Conservation (phyloP, 2,797 vertebrate genomes). For the Discoglossus pictus region DNA sequence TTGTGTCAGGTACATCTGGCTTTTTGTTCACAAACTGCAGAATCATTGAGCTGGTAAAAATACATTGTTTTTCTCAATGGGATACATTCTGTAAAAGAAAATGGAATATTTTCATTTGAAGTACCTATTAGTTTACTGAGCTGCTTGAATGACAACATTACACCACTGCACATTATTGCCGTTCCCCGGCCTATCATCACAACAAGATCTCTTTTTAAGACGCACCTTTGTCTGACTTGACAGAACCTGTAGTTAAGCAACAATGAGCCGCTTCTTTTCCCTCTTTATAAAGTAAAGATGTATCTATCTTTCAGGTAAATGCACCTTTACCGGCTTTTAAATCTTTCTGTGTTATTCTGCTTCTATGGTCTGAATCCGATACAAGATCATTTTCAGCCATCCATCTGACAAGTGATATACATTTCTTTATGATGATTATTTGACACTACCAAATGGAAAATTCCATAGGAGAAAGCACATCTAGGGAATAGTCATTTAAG, state of each 20-base stretch:
- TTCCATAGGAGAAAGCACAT: no score
- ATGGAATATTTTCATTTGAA: constrained; percentile 48
- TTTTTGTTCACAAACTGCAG: constrained; percentile 27
- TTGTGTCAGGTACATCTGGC: constrained; percentile 41
- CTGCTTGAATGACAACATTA: constrained; percentile 45
- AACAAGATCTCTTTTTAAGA: constrained; percentile 47
- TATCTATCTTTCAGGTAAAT: neutral
- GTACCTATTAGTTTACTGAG: constrained; percentile 49
- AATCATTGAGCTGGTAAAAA: constrained; percentile 43
- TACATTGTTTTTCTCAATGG: constrained; percentile 45
- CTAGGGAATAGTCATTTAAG: no score
- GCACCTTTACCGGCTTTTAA: constrained; percentile 9
- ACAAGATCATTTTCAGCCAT: no score
- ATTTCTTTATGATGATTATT: no score
- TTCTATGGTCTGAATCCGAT: neutral
- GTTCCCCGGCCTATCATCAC: constrained; percentile 48
- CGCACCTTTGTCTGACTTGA: constrained; percentile 39
- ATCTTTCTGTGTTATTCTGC: no score
- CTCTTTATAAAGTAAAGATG: constrained; percentile 20
- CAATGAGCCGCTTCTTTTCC: constrained; percentile 26
- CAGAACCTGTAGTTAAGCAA: constrained; percentile 37
- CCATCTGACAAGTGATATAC: no score
- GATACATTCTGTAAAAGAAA: constrained; percentile 36
- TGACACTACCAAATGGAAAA: no score
- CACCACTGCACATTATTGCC: constrained; percentile 34